Evolutionary conservation across 1,140 invertebrate species (phyloP), one percentile per base, ranked within the genome.

Genomic region (Nylanderia fulva): DNA sequence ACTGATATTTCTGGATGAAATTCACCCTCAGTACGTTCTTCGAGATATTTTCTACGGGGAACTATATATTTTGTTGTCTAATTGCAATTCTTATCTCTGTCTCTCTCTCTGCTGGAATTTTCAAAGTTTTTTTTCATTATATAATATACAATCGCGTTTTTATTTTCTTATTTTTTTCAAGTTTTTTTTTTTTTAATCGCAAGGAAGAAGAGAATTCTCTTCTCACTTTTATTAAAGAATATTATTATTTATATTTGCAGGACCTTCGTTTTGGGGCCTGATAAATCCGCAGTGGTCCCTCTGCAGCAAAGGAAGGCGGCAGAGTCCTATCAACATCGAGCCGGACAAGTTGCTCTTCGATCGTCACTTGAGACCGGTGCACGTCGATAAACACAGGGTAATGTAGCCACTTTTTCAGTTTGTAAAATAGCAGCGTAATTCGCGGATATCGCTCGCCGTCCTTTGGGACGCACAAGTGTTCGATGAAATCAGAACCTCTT

Each of bases 271-370:
- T 95, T 99, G 99, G 99, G 99, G 99, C 58, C 95, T 99, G 79
- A 98, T 99, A 93, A 99, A 99, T 95, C 98, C 98, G 0, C 98
- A 99, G 93, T 99, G 99, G 99, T 97, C 97, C 91, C 97, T 99
- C 95, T 99, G 99, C 95, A 98, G 97, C 91, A 98, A 98, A 93
- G 99, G 99, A 27, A 96, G 97, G 76, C 96, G 98, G 82, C 99
- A 99, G 94, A 99, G 98, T 74, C 99, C 99, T 21, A 98, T 99
- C 90, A 98, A 99, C 95, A 97, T 99, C 76, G 98, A 99, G 91
- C 98, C 99, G 7, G 97, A 97, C 84, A 97, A 98, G 92, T 95
- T 99, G 63, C 96, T 99, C 33, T 99, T 98, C 95, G 99, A 99
- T 95, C 98, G 98, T 4, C 98, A 98, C 95, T 96, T 99, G 76